Conservation (phyloP, 1,140 invertebrate species). For the Pachypeltis micranthus region DNA sequence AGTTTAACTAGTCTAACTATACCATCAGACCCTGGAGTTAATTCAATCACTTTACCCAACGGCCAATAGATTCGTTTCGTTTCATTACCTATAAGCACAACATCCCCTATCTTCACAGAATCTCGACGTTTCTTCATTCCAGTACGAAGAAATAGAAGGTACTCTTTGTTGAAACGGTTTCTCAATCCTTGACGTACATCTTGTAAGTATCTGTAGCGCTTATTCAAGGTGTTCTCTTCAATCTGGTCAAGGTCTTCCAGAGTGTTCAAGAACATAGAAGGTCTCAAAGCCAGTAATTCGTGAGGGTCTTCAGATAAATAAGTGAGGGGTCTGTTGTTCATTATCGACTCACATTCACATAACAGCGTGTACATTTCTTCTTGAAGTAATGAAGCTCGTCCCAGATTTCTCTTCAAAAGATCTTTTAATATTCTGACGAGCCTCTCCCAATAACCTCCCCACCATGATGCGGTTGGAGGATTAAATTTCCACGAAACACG, state of each 20-base stretch:
- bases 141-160: no score
- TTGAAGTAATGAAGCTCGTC: slow-evolving; percentile 24
- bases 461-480: slow-evolving; percentile 31
- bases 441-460: slow-evolving; percentile 26
- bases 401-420: slow-evolving; percentile 13
- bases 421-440: slow-evolving; percentile 22
- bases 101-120: no score
- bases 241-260: background rate
- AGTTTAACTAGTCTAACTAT: no score
- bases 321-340: slow-evolving; percentile 33
- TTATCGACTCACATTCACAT: slow-evolving; percentile 29
- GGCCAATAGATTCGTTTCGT: no score
- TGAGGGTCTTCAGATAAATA: slow-evolving; percentile 29
- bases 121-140: no score
- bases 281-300: slow-evolving; percentile 20
- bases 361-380: slow-evolving; percentile 32
- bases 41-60: no score
- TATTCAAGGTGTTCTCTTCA: no score
- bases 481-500: slow-evolving; percentile 32
- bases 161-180: no score
- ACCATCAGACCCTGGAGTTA: no score
- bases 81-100: no score
- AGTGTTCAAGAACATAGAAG: slow-evolving; percentile 25
- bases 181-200: no score
- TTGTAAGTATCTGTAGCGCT: no score